Conservation (phyloP, 2,888 invertebrate genomes). For the Brenthis daphne region DNA sequence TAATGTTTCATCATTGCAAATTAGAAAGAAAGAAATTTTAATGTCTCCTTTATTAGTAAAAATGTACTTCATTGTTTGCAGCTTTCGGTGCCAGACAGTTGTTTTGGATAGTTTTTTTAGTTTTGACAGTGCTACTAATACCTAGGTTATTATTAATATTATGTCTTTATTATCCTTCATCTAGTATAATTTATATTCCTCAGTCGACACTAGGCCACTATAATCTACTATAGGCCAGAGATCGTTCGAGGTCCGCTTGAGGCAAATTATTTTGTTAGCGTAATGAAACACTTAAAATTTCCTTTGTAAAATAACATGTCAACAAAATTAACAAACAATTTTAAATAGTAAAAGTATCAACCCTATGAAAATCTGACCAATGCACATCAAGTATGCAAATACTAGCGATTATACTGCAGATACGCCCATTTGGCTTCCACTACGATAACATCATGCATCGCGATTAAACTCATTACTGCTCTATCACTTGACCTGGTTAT, state of each 20-base stretch:
- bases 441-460: slow-evolving; percentile 46
- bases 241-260: neutral
- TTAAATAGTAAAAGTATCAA: neutral
- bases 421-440: slow-evolving; percentile 50
- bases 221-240: too few relatives aligned
- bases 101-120: too few relatives aligned
- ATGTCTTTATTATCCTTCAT: too few relatives aligned
- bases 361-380: slow-evolving; percentile 25
- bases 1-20: too few relatives aligned
- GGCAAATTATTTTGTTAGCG: neutral
- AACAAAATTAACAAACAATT: neutral
- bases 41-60: too few relatives aligned
- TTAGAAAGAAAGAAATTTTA: too few relatives aligned
- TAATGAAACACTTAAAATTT: neutral
- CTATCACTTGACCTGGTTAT: slow-evolving; percentile 44
- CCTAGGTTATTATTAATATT: too few relatives aligned
- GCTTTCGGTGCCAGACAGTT: too few relatives aligned
- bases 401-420: slow-evolving; percentile 46
- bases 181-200: too few relatives aligned
- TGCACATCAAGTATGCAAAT: slow-evolving; percentile 56
- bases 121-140: too few relatives aligned
- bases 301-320: neutral
- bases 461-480: slow-evolving; percentile 54
- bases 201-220: too few relatives aligned
- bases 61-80: too few relatives aligned